Conservation (phyloP, 2,888 invertebrate genomes). For the Orthosia gothica region DNA sequence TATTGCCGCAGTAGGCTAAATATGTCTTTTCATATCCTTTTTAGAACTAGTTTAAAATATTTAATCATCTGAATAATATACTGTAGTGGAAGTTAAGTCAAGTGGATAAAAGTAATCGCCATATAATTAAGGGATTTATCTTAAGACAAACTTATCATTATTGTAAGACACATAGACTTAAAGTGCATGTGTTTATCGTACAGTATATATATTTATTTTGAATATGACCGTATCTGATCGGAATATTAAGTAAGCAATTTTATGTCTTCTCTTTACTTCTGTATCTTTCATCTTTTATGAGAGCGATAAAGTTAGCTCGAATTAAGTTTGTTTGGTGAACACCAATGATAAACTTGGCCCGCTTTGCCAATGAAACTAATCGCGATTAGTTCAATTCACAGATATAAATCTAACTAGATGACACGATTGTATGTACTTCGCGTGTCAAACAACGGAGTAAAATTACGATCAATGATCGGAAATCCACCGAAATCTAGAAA, state of each 20-base stretch:
- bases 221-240: neutral
- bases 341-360: neutral
- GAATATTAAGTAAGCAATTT: neutral
- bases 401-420: too few species aligned
- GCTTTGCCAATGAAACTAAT: too few species aligned
- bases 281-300: too few species aligned
- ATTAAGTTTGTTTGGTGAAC: neutral
- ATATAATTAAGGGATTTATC: conserved; percentile 45
- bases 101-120: conserved; percentile 45
- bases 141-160: conserved; percentile 36
- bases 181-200: conserved; percentile 2
- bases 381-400: too few species aligned
- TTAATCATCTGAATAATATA: conserved; percentile 13
- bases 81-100: conserved; percentile 43
- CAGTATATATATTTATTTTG: neutral
- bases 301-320: neutral
- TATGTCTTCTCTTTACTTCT: neutral
- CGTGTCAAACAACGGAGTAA: too few species aligned
- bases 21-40: conserved; percentile 31
- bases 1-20: conserved; percentile 35
- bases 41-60: conserved; percentile 40
- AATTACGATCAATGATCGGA: too few species aligned
- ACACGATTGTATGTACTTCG: too few species aligned
- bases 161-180: conserved; percentile 14
- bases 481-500: too few species aligned